Conservation (phyloP, 2,113 vertebrate genomes). For the Paramormyrops kingsleyae region DNA sequence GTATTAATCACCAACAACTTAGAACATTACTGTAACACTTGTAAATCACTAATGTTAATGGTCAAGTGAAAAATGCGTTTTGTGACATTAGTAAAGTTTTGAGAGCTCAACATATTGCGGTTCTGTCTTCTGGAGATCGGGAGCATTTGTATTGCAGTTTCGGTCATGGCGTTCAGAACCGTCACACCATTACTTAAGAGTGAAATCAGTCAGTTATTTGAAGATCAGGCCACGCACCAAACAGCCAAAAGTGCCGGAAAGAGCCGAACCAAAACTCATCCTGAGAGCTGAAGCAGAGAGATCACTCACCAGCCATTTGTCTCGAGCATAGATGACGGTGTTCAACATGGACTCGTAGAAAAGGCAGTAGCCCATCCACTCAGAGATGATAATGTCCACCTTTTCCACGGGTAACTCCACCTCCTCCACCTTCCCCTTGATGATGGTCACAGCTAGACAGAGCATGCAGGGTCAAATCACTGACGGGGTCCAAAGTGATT, state of each 20-base stretch:
- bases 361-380: constrained; percentile 94
- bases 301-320: constrained; percentile 85
- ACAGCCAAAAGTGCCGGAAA: background rate
- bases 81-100: background rate
- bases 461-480: background rate
- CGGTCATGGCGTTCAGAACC: background rate
- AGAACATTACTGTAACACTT: background rate
- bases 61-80: background rate
- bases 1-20: background rate
- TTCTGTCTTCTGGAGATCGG: background rate
- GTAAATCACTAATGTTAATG: background rate
- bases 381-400: constrained; percentile 89
- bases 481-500: background rate
- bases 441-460: constrained; percentile 78
- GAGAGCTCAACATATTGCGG: background rate
- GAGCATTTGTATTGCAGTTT: background rate
- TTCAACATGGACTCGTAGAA: constrained; percentile 94
- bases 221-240: background rate
- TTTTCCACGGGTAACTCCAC: constrained; percentile 81
- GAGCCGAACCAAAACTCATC: background rate
- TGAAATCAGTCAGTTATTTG: background rate
- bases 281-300: background rate
- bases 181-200: background rate
- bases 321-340: constrained; percentile 81
- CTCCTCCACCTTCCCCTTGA: constrained; percentile 91